Conservation (phyloP, 2,888 invertebrate genomes). For the Bombyx huttoni region DNA sequence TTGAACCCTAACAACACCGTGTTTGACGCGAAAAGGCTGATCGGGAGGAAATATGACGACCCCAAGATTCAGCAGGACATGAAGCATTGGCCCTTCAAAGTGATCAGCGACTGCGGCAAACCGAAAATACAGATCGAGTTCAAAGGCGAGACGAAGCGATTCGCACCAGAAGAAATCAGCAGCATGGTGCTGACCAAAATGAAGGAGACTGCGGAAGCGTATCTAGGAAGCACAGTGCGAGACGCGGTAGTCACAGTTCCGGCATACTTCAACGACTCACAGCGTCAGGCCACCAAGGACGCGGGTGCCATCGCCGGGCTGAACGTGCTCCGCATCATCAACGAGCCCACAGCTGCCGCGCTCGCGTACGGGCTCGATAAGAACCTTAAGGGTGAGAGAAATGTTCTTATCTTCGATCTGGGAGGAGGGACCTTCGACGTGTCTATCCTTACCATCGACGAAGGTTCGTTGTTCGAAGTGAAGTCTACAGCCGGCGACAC, state of each 20-base stretch:
- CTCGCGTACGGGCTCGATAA: slow-evolving; percentile 87
- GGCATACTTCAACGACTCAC: slow-evolving; percentile 84
- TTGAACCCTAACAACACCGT: slow-evolving; percentile 83
- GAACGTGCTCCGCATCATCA: slow-evolving; percentile 90
- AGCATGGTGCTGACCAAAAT: slow-evolving; percentile 87
- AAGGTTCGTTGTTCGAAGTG: slow-evolving; percentile 86
- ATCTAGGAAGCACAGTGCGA: slow-evolving; percentile 74
- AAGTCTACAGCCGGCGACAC: slow-evolving; percentile 86
- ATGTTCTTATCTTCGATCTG: slow-evolving; percentile 81
- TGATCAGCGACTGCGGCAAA: slow-evolving; percentile 75
- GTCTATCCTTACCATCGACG: slow-evolving; percentile 90
- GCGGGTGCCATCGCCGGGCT: slow-evolving; percentile 89
- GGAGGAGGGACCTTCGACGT: slow-evolving; percentile 93
- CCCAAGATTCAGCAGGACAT: slow-evolving; percentile 82
- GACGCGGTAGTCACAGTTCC: slow-evolving; percentile 87
- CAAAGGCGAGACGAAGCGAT: slow-evolving; percentile 75
- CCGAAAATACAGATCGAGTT: slow-evolving; percentile 79
- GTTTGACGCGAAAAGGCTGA: slow-evolving; percentile 83
- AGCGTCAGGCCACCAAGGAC: slow-evolving; percentile 88
- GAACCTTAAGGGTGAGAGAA: slow-evolving; percentile 80
- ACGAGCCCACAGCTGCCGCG: slow-evolving; percentile 91
- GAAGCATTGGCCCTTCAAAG: slow-evolving; percentile 88
- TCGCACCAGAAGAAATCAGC: slow-evolving; percentile 80
- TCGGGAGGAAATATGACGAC: slow-evolving; percentile 83
- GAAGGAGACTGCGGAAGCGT: slow-evolving; percentile 83